Conservation (phyloP, 1,140 invertebrate genomes). For the Drosophila gunungcola region DNA sequence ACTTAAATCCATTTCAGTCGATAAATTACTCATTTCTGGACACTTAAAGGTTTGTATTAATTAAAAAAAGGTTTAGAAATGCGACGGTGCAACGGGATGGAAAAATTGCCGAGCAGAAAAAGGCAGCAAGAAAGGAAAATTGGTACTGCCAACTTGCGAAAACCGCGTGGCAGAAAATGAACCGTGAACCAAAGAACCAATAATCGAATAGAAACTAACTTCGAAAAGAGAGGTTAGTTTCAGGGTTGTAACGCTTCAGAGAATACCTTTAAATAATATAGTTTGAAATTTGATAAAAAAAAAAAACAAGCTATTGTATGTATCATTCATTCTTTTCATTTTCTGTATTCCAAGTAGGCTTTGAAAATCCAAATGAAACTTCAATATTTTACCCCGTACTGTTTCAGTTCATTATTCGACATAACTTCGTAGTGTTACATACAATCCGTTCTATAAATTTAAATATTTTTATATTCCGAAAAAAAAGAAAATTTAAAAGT, state of each 20-base stretch:
- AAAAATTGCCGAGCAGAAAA: background rate
- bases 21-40: background rate
- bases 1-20: background rate
- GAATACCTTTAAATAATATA: too few relatives aligned
- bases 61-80: background rate
- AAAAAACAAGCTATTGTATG: too few relatives aligned
- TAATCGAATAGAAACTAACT: background rate
- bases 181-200: background rate
- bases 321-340: too few relatives aligned
- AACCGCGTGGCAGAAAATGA: background rate
- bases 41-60: background rate
- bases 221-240: background rate
- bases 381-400: background rate
- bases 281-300: too few relatives aligned
- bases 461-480: background rate
- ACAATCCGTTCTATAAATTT: background rate
- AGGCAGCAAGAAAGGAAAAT: background rate
- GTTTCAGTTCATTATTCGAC: background rate
- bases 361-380: background rate
- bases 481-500: background rate
- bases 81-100: too few relatives aligned
- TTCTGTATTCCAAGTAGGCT: background rate
- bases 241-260: background rate
- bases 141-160: background rate
- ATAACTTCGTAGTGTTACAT: background rate